Base-by-base conservation (phyloP, 2,888 invertebrate species). In the Macrophya annulata region DNA sequence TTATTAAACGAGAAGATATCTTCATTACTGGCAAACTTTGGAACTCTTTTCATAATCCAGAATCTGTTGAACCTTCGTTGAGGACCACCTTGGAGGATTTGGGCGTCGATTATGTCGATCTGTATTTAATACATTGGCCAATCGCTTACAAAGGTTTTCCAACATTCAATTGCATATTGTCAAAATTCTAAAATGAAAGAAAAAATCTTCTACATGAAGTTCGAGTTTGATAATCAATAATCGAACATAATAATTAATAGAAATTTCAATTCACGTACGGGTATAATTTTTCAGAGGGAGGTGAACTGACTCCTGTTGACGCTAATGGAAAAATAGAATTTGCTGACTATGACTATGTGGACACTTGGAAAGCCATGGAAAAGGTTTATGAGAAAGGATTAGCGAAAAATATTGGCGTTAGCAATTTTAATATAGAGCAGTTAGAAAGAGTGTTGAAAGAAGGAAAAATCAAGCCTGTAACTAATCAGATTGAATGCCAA, bases 101-200 rank as follows among this genome's bases (percentile, higher is more conserved):
- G 15, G 95, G 96, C 9, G 90, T 98, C 0, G 94, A 96, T 0
- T 98, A 99, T 90, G 90, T 99, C 82, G 98, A 99, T 93, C 94
- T 98, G 65, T 99, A 98, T 91, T 94, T 99, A 9, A 97, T 99
- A 59, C 99, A 99, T 93, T 99, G 98, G 98, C 99, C 99, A 0
- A 95, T 97, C 91, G 98, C 95, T 0, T 98, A 96, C 91, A 96
- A 92, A 71, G 92, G 68, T 59, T 37, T 40, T 43, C 59, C 40
- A 37, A 59, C 43, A 83, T 76, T 76, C 6, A 12, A 25, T 5
- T 51, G 31, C 31, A 31, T 31, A 25, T 31, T 55, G 51, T 55
- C 21, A n/a, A n/a, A n/a, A n/a, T n/a, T 31, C 3, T 31, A 31
- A 31, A 3, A 31, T 12, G 12, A 3, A 25, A 15, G n/a, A 62